phyloP scores from a whole-genome alignment of 2,888 invertebrate species.

The Kuschelorhynchus macadamiae region DNA sequence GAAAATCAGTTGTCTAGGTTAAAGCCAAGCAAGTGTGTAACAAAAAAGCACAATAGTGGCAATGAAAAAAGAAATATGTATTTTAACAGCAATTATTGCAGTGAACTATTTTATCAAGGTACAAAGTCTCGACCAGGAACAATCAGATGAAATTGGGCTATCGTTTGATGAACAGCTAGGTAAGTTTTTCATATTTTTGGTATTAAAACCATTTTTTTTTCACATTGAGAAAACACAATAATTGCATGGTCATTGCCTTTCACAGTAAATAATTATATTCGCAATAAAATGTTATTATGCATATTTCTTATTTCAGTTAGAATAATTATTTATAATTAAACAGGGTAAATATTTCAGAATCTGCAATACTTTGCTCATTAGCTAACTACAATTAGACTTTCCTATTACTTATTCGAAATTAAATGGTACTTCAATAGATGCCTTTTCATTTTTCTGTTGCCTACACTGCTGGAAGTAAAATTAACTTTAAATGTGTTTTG shows the following conservation, averaged over 20 bases:
- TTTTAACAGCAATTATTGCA: neutral
- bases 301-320: too few relatives aligned
- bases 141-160: neutral
- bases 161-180: conserved; percentile 17
- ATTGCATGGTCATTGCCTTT: conserved; percentile 16
- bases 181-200: conserved; percentile 7
- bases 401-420: too few relatives aligned
- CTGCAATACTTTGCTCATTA: too few relatives aligned
- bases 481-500: too few relatives aligned
- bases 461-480: too few relatives aligned
- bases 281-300: too few relatives aligned
- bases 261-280: conserved; percentile 14
- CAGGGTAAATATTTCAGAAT: too few relatives aligned
- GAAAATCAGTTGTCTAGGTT: conserved; percentile 22
- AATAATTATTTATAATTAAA: too few relatives aligned
- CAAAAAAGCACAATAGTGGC: conserved; percentile 9
- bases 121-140: neutral
- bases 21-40: conserved; percentile 11
- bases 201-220: too few relatives aligned
- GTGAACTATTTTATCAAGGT: neutral
- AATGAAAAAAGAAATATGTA: conserved; percentile 1
- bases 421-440: too few relatives aligned
- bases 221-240: neutral
- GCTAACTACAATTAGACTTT: too few relatives aligned
- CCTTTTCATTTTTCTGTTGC: too few relatives aligned